Base-by-base conservation (phyloP, 2,888 invertebrate genomes). In the Mesorhabditis sp. region DNA sequence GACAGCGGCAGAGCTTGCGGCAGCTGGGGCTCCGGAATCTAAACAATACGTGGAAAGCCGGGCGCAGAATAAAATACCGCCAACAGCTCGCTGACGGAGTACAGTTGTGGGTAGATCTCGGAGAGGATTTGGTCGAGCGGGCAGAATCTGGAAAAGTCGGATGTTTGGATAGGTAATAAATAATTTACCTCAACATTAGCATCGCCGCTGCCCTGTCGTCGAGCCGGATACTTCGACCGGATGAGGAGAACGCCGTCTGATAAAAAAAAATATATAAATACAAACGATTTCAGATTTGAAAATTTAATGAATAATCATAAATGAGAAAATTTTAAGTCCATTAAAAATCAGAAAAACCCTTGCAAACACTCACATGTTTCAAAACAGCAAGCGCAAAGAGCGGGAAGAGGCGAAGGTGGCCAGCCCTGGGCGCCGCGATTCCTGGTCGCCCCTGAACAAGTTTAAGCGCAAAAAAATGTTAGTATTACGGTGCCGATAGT, bases 171-270 rank as follows among this genome's bases (percentile, higher is more conserved):
- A 50, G n/a, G n/a, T 13, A 50, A n/a, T 50, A 50, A 50, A 50
- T 50, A 50, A n/a, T 10, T 10, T 13, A 50, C 88, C 97, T 96
- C 90, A 96, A 91, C 86, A 92, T 91, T 87, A 94, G 92, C 94
- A 98, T 93, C 69, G 93, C 92, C 83, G 90, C 92, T 50, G 95
- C 91, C 69, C 97, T 90, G 87, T 96, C 95, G 89, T 98, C 98
- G 68, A 96, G 69, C 58, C 93, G 91, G 4, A 94, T 94, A 83
- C 92, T 92, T 13, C 91, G 90, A 72, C 94, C 94, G 70, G 92
- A 91, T 78, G 94, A 90, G 6, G 76, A 73, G 89, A 97, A 95
- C 13, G 95, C 94, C 81, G 90, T 88, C 93, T 93, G 87, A 70
- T 75, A 75, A 5, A n/a, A 45, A 67, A 43, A 4, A 5, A 63